Evolutionary conservation across 1,140 invertebrate species (phyloP), one percentile per base, ranked within the genome.

Genomic region (Hermatobates lingyangjiaoensis): DNA sequence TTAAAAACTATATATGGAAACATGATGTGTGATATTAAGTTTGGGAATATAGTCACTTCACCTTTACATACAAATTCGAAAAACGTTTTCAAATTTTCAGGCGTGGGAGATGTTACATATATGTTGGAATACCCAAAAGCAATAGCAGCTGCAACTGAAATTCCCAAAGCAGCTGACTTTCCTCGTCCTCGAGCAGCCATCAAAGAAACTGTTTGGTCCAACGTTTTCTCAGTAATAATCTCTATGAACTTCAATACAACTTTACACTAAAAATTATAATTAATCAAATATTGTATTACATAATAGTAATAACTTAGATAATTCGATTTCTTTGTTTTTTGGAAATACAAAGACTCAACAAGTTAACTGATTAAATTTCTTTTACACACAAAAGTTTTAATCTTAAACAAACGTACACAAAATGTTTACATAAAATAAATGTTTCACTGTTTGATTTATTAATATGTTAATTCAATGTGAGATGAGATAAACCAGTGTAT

Each of bases 21-120:
- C n/a, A n/a, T n/a, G n/a, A n/a, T n/a, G n/a, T n/a, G n/a, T n/a
- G n/a, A n/a, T n/a, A n/a, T n/a, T n/a, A n/a, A n/a, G n/a, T n/a
- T n/a, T n/a, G n/a, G n/a, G 25, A n/a, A 1, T 2, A 60, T 7
- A 48, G 23, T 30, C 45, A 39, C 53, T 24, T 59, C 61, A 69
- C 71, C 85, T 75, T 97, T 98, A 30, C 97, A 80, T 18, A 97
- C 73, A 69, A 99, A 99, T 63, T 98, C 88, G 70, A 99, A 99
- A 1, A 99, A 69, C 0, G 94, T 98, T 54, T 89, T 93, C 62
- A 99, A 77, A 74, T 99, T 99, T 66, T 99, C 95, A 2, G 94
- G 94, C 64, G 87, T 89, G 1, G 96, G 96, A 56, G 91, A 93
- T 0, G 95, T 96, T 14, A 98, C 90, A 69, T 94, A 98, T 45